Evolutionary conservation across 2,113 vertebrate genomes (phyloP), one percentile per base, ranked within the genome.

Genomic region (Clarias macrocephalus): DNA sequence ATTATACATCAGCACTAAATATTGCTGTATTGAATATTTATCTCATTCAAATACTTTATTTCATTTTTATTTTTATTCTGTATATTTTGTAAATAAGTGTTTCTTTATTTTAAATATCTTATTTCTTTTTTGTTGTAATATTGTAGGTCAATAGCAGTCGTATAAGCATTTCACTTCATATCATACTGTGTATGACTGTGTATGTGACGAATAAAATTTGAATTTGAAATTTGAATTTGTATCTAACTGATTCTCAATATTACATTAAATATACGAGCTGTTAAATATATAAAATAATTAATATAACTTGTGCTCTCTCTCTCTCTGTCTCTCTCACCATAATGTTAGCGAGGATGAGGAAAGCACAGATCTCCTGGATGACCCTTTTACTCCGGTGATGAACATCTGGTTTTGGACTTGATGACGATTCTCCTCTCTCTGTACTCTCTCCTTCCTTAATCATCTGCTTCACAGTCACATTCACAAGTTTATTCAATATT

Each of bases 261-360:
- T 10, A n/a, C 23, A 60, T 21, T 60, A 19, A 60, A 21, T 60
- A 60, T 4, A 65, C 25, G 7, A 48, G 7, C 48, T 8, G 5
- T 21, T 60, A 19, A 60, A 19, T 60, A 60, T 1, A 63, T 63
- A 33, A 70, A 33, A 28, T 3, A 30, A 68, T 30, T 30, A 13
- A 68, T 15, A 6, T 6, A 30, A 68, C 65, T 25, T n/a, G 30
- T 30, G 5, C 19, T 60, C 59, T 60, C 59, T 59, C 21, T 62
- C 21, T 63, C 12, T 19, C 68, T 80, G 33, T 33, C 30, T 42
- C 18, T 75, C 92, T 96, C 92, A 98, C 97, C 86, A 96, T 97
- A 88, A 98, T 91, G 21, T 99, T 98, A 13, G 95, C 94, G 33
- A 98, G 91, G 89, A 97, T 95, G 83, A 99, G 94, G 91, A 98